Conservation (phyloP, 2,888 invertebrate genomes). For the Chaetogeoica ovagalla region DNA sequence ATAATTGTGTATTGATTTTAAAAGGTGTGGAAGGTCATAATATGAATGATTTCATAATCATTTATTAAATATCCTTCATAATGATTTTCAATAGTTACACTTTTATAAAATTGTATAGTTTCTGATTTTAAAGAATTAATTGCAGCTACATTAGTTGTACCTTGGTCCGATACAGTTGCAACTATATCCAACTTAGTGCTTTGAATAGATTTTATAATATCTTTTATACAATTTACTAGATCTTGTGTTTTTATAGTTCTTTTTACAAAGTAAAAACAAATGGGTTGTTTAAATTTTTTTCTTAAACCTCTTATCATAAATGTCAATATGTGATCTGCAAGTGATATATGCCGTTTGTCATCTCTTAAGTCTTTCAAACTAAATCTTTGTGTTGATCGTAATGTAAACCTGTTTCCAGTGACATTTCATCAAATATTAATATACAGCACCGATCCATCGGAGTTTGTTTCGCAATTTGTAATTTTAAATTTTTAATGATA, state of each 20-base stretch:
- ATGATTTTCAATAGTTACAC: not conserved
- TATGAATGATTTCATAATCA: conserved; percentile 1
- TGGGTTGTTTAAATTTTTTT: conserved; percentile 9
- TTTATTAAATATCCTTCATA: conserved; percentile 3
- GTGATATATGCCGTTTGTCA: not conserved
- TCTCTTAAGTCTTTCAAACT: not conserved
- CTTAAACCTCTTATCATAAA: not conserved
- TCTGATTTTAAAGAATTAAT: not conserved
- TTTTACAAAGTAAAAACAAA: conserved; percentile 11
- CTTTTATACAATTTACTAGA: not conserved
- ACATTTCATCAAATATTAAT: not conserved
- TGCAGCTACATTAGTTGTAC: not conserved
- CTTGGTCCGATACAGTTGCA: not conserved
- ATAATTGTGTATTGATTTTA: conserved; percentile 14
- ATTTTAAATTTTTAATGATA: conserved; percentile 6
- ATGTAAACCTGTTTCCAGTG: not conserved
- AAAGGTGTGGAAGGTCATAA: conserved; percentile 4
- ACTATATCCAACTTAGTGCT: not conserved
- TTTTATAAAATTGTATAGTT: not conserved
- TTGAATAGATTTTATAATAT: not conserved
- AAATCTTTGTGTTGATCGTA: not conserved
- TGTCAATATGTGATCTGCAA: not conserved
- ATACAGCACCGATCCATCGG: not conserved
- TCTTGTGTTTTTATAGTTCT: not conserved
- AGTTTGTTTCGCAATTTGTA: not conserved